phyloP scores from a whole-genome alignment of 2,113 vertebrate species.

The Scytalopus superciliaris region DNA sequence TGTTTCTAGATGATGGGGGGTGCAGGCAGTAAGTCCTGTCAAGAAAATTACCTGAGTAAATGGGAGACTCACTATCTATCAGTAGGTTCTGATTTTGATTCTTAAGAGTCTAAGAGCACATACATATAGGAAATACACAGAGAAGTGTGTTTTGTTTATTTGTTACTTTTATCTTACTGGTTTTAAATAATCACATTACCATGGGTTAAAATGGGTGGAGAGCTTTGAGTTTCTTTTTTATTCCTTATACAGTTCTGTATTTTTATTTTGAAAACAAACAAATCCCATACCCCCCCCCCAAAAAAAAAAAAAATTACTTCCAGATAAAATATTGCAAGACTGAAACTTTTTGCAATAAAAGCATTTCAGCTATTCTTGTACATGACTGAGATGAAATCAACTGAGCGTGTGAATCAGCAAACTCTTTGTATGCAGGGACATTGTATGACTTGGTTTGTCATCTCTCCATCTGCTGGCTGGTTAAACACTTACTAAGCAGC shows the following conservation, averaged over 20 bases:
- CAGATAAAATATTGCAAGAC: background rate
- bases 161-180: background rate
- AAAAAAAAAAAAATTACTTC: background rate
- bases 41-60: background rate
- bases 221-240: background rate
- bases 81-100: background rate
- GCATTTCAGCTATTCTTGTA: conserved; percentile 20
- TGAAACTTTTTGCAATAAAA: background rate
- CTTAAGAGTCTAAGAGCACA: background rate
- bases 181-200: background rate
- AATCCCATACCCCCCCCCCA: background rate
- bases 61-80: background rate
- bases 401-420: background rate
- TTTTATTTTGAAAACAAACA: background rate
- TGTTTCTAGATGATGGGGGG: background rate
- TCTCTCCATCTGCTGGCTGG: conserved; percentile 3
- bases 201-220: background rate
- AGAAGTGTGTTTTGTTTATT: rapidly evolving
- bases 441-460: background rate
- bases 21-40: background rate
- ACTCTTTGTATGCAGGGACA: background rate
- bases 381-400: background rate
- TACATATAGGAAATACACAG: background rate
- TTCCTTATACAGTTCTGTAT: background rate
- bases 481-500: background rate